Base-by-base conservation (phyloP, 1,140 invertebrate species). In the Drosophila sucinea region DNA sequence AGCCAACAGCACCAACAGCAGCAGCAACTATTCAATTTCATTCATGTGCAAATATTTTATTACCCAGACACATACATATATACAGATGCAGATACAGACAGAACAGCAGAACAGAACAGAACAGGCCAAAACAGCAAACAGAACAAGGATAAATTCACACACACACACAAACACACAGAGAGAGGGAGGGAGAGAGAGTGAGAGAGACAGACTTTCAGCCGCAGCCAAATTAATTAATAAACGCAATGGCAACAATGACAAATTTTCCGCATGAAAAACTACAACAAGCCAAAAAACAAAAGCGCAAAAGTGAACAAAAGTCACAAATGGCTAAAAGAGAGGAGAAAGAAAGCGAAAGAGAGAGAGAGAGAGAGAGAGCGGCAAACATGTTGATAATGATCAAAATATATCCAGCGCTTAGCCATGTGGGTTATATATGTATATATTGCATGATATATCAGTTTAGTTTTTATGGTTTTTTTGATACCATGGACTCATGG, bases 201-300 rank as follows among this genome's bases (percentile, higher is more conserved):
- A 65, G 17, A 38, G 23, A 47, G 60, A 56, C 55, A 73, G 68
- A 79, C 72, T 77, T 61, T 33, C 75, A 67, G 67, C 66, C 76
- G 67, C 73, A 79, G 73, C 77, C 84, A 89, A 89, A 89, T 89
- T 89, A 89, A 89, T 89, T 89, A 89, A 89, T 89, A 89, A 77
- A 89, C 84, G 80, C 74, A 81, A 70, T 63, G 60, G 70, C 84
- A 83, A 89, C 84, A 89, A 89, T 89, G 85, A 89, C 80, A 89
- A 77, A 89, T 84, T 89, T 89, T 89, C 69, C 85, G 80, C 84
- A 84, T 89, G 80, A 72, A 84, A 85, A 89, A 70, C 71, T 81
- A 41, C 72, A 86, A 68, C 67, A 79, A 66, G 47, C 25, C 63
- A 30, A 64, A 73, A 62, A 63, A 75, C 57, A 67, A 70, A 56